Percentiles rank a stretch among this genome's conserved stretches.
Conservation (phyloP, 2,797 vertebrate species). For the Acanthurus lineatus region DNA sequence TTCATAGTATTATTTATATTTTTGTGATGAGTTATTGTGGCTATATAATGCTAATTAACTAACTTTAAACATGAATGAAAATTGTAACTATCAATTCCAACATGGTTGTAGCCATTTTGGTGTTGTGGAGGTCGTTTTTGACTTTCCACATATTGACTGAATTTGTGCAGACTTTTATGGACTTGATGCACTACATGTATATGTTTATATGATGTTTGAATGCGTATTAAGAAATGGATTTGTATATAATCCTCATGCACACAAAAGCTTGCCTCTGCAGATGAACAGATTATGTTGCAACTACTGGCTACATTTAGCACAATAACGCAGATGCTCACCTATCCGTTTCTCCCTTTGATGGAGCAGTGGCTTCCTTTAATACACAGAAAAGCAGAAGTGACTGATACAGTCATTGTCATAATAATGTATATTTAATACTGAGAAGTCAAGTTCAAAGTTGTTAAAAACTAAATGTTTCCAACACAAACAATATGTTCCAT, state of each 20-base stretch:
- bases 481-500: neutral
- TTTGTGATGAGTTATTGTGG: neutral
- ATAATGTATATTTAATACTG: too few relatives aligned
- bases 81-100: neutral
- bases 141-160: neutral
- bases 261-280: neutral
- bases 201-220: neutral
- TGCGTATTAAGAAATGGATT: neutral
- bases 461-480: neutral
- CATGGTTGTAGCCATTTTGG: neutral
- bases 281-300: neutral
- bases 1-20: conserved; percentile 4
- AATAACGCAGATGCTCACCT: conserved; percentile 1
- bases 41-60: neutral
- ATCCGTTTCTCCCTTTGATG: neutral
- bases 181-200: neutral
- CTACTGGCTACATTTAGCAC: neutral
- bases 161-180: neutral
- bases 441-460: neutral
- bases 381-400: neutral
- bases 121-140: neutral
- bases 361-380: neutral
- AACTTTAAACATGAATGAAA: neutral
- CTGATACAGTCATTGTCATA: neutral
- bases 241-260: neutral